Percentiles rank a stretch among this genome's conserved stretches.
Conservation (phyloP, 2,888 invertebrate species). For the Torymus texanus region DNA sequence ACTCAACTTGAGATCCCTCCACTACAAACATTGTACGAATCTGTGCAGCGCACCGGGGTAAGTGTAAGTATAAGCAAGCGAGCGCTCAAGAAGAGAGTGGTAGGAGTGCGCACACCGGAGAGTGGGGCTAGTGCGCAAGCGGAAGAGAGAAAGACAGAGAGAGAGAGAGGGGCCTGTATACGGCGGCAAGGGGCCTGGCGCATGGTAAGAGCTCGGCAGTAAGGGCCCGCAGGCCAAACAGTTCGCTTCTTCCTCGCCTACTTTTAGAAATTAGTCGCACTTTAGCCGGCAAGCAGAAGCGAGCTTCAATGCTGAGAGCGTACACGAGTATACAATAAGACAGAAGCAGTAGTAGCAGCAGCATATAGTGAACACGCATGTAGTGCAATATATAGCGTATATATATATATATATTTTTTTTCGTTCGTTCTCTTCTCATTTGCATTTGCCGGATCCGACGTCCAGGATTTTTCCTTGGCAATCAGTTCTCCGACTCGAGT, state of each 20-base stretch:
- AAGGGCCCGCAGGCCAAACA: constrained; percentile 74
- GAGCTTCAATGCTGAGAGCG: constrained; percentile 55
- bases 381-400: no score
- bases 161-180: constrained; percentile 50
- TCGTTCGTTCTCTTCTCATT: no score
- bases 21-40: no score
- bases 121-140: constrained; percentile 10
- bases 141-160: constrained; percentile 49
- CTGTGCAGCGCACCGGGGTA: no score
- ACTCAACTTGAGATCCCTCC: no score
- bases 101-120: neutral
- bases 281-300: constrained; percentile 64
- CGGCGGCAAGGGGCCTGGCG: neutral
- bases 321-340: neutral
- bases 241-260: constrained; percentile 72
- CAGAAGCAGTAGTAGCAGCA: no score
- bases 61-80: no score
- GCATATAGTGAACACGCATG: neutral
- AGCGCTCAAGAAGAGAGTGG: neutral
- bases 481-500: constrained; percentile 4
- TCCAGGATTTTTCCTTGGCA: constrained; percentile 19
- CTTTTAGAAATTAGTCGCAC: constrained; percentile 72
- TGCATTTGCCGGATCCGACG: neutral
- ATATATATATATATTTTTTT: no score
- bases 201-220: constrained; percentile 68